Evolutionary conservation across 2,113 vertebrate species (phyloP).

Genomic region (Gasterosteus aculeatus): DNA sequence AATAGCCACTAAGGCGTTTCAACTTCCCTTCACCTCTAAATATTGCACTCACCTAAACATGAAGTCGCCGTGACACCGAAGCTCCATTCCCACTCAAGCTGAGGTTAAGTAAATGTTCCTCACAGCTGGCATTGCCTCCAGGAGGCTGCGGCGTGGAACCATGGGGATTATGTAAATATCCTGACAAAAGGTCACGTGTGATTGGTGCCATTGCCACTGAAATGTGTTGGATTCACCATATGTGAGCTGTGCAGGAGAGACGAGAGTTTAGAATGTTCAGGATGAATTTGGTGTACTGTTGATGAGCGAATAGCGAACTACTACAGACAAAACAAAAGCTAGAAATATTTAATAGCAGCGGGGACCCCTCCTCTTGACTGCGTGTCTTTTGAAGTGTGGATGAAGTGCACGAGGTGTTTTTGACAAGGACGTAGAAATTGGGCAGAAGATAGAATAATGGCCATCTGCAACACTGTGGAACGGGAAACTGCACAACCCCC

Average conservation of each 20-base stretch:
- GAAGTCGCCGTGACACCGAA: slow-evolving; percentile 52
- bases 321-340: slow-evolving; percentile 43
- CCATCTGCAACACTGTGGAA: slow-evolving; percentile 44
- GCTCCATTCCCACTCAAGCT: slow-evolving; percentile 35
- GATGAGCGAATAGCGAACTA: slow-evolving; percentile 42
- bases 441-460: slow-evolving; percentile 48
- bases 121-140: slow-evolving; percentile 54
- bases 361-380: slow-evolving; percentile 48
- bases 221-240: slow-evolving; percentile 37
- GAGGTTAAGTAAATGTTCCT: slow-evolving; percentile 66
- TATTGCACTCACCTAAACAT: slow-evolving; percentile 48
- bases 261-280: slow-evolving; percentile 33
- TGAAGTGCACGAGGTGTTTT: slow-evolving; percentile 71
- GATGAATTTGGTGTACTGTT: slow-evolving; percentile 31
- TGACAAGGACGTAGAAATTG: slow-evolving; percentile 53
- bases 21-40: slow-evolving; percentile 48
- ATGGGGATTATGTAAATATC: slow-evolving; percentile 75
- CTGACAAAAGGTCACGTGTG: slow-evolving; percentile 66
- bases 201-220: slow-evolving; percentile 47
- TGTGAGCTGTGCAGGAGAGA: slow-evolving; percentile 6
- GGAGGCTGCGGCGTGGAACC: slow-evolving; percentile 59
- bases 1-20: slow-evolving; percentile 3
- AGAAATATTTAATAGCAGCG: slow-evolving; percentile 42
- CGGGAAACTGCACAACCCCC: slow-evolving; percentile 4
- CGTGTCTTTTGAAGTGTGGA: slow-evolving; percentile 70